Conservation (phyloP, 92 coral and sea anemone species). For the Desmophyllum pertusum region DNA sequence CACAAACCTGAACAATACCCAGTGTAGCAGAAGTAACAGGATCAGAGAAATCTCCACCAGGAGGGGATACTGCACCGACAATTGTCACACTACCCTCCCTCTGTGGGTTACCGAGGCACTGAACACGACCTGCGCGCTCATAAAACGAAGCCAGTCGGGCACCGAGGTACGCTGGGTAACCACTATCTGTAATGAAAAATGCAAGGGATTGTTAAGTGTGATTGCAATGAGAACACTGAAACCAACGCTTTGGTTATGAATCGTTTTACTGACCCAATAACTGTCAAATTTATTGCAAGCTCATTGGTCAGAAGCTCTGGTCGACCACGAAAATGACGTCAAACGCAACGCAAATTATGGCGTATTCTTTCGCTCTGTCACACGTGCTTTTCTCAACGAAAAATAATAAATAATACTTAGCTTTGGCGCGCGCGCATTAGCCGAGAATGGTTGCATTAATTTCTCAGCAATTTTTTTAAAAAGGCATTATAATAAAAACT, state of each 20-base stretch:
- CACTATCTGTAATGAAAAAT: conserved; percentile 74
- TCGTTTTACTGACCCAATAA: too few species aligned
- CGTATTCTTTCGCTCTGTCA: too few species aligned
- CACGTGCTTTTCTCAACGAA: too few species aligned
- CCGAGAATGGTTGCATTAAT: too few species aligned
- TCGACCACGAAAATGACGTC: too few species aligned
- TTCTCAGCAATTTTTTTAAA: too few species aligned
- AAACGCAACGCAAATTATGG: too few species aligned
- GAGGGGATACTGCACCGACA: conserved; percentile 99
- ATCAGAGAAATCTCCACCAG: conserved; percentile 99
- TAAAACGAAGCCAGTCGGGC: conserved; percentile 99
- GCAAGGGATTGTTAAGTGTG: not conserved
- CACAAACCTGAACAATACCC: conserved; percentile 93
- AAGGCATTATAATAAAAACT: too few species aligned
- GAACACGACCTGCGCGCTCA: conserved; percentile 98
- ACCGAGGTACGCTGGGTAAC: conserved; percentile 99
- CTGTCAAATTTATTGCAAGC: too few species aligned
- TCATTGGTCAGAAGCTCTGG: too few species aligned
- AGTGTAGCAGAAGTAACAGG: conserved; percentile 99
- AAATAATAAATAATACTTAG: too few species aligned
- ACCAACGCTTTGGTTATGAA: not conserved
- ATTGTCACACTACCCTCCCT: conserved; percentile 99
- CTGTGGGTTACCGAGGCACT: conserved; percentile 96
- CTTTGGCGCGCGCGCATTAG: too few species aligned
- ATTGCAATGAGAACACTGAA: not conserved